phyloP scores from a whole-genome alignment of 2,888 invertebrate species.

The Hecatera dysodea region DNA sequence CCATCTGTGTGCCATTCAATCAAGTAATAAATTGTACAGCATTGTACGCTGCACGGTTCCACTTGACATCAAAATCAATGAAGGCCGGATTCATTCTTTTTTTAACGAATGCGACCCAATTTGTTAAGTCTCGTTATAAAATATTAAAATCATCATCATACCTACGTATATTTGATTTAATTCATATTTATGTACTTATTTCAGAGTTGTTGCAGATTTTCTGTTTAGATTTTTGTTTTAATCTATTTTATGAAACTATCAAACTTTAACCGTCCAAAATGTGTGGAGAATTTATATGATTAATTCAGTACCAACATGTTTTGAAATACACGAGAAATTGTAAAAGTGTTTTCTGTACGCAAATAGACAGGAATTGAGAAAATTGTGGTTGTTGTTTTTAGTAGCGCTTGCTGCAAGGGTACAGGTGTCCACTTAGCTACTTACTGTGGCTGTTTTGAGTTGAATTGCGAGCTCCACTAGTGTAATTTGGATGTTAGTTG shows the following conservation, averaged over 20 bases:
- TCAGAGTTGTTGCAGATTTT: conserved; percentile 6
- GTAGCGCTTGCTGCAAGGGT: not conserved
- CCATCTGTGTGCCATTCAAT: conserved; percentile 60
- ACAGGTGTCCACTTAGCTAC: not conserved
- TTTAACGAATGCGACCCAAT: conserved; percentile 69
- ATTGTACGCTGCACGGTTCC: conserved; percentile 51
- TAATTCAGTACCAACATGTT: too few relatives aligned
- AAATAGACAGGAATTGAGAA: conserved; percentile 1
- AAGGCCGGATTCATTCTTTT: conserved; percentile 62
- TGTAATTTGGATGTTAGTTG: not conserved
- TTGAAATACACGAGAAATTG: not conserved
- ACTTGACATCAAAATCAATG: conserved; percentile 66
- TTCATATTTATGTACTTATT: conserved; percentile 2
- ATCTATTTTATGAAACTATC: not conserved
- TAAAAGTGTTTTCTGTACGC: not conserved
- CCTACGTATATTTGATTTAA: conserved; percentile 1
- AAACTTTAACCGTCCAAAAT: too few relatives aligned
- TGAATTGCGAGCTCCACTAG: not conserved
- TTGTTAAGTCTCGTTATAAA: conserved; percentile 67
- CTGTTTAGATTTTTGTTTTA: too few relatives aligned
- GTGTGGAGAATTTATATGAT: not conserved
- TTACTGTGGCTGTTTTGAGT: conserved; percentile 1
- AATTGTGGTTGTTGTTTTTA: not conserved
- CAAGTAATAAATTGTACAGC: conserved; percentile 54
- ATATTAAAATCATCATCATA: conserved; percentile 63